phyloP scores from a whole-genome alignment of 2,113 vertebrate species.

The Leptocoma aspasia region DNA sequence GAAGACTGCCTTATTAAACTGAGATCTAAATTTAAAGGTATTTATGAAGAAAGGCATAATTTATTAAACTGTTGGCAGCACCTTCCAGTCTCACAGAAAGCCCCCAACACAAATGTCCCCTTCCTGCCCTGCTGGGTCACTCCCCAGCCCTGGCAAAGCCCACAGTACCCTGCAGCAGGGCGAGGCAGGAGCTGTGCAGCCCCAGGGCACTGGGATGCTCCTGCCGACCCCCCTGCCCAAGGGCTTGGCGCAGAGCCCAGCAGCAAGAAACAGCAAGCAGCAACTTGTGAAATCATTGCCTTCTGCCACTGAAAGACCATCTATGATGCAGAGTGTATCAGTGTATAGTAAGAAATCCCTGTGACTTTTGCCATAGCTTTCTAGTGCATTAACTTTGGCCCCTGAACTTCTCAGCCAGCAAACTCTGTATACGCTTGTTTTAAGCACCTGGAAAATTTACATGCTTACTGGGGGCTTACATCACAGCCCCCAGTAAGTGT shows the following conservation, averaged over 20 bases:
- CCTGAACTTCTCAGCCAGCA: not conserved
- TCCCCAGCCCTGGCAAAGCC: not conserved
- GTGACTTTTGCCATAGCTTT: not conserved
- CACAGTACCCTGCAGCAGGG: not conserved
- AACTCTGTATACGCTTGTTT: not conserved
- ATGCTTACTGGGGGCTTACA: too few relatives aligned
- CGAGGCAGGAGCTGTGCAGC: not conserved
- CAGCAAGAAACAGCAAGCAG: not conserved
- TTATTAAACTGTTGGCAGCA: not conserved
- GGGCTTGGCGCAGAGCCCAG: not conserved
- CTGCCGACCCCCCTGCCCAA: accelerated
- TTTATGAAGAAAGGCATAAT: not conserved
- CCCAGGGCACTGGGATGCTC: accelerated
- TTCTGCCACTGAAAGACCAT: not conserved
- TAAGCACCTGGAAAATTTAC: not conserved
- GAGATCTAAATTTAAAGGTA: constrained; percentile 34
- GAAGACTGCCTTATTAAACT: constrained; percentile 18
- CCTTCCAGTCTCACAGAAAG: not conserved
- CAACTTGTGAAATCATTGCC: not conserved
- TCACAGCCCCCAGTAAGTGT: not conserved
- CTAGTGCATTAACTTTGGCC: not conserved
- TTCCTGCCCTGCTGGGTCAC: not conserved
- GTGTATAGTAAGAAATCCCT: not conserved
- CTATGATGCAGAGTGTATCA: not conserved
- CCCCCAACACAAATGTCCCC: not conserved